These are phyloP conservation scores for Clinocottus analis DNA, from an alignment of 2,113 vertebrate species.

Conservation along the genomic window DNA sequence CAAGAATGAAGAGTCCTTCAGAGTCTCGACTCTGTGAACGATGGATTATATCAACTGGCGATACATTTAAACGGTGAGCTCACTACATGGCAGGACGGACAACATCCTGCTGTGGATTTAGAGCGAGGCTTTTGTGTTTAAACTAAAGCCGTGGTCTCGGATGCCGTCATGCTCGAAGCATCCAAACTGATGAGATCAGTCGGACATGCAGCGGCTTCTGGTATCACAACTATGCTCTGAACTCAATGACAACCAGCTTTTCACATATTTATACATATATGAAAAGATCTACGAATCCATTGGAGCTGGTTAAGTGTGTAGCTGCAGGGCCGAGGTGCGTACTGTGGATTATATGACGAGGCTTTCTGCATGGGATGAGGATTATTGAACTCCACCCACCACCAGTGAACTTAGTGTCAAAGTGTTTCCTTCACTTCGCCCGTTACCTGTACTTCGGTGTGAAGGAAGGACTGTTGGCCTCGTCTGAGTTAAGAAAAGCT, in stretches of 20 bases:
- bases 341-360: not conserved
- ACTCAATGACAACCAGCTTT: not conserved
- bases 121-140: no score
- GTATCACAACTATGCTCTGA: no score
- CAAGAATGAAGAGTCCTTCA: no score
- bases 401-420: not conserved
- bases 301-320: no score
- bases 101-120: not conserved
- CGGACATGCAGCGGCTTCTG: no score
- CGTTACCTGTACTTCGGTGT: not conserved
- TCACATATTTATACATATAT: not conserved
- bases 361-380: not conserved
- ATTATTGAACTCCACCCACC: not conserved
- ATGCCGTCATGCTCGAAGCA: no score
- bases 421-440: not conserved
- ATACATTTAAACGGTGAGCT: no score
- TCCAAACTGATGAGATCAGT: no score
- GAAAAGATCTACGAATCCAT: not conserved
- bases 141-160: no score
- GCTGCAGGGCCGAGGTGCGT: not conserved
- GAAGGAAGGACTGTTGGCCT: not conserved
- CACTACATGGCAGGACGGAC: not conserved
- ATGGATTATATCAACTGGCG: no score
- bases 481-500: not conserved
- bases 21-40: not conserved